A percentile compares a stretch with the other conserved stretches of the same genome.
phyloP scores from a whole-genome alignment of 2,797 vertebrate genomes.

The Gadopsis bispinosus region DNA sequence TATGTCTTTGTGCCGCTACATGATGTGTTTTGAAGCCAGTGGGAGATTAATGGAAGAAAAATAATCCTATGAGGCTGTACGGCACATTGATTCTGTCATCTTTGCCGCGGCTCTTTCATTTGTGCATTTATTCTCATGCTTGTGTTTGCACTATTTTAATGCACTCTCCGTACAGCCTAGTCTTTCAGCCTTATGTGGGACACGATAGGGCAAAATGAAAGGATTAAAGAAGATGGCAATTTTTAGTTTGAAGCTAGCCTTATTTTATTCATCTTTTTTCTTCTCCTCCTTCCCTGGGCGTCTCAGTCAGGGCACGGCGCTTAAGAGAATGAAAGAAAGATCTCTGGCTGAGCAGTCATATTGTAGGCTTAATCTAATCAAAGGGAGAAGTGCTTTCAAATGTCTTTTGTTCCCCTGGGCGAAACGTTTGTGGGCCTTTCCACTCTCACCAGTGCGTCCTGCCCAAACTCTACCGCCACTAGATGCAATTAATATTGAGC shows the following conservation, averaged over 20 bases:
- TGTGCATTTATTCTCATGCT: constrained; percentile 65
- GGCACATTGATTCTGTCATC: constrained; percentile 74
- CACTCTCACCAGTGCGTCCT: constrained; percentile 50
- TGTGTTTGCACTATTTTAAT: constrained; percentile 65
- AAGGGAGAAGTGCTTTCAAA: constrained; percentile 84
- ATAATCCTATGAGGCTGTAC: constrained; percentile 54
- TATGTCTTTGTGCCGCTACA: constrained; percentile 50
- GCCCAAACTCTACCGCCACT: constrained; percentile 70
- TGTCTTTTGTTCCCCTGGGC: constrained; percentile 82
- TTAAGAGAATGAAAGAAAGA: constrained; percentile 67
- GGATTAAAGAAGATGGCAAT: constrained; percentile 62
- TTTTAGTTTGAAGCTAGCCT: constrained; percentile 59
- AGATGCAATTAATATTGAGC: constrained; percentile 92
- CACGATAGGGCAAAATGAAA: constrained; percentile 52
- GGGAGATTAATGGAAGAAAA: constrained; percentile 71
- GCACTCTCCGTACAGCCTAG: constrained; percentile 41
- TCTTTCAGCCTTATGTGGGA: constrained; percentile 53
- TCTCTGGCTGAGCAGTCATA: constrained; percentile 70
- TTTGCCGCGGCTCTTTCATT: constrained; percentile 54
- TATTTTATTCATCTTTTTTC: constrained; percentile 59
- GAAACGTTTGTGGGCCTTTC: constrained; percentile 70
- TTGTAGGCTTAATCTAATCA: constrained; percentile 84
- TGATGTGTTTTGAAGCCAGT: constrained; percentile 65
- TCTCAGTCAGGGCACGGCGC: constrained; percentile 42
- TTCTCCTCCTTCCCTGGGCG: constrained; percentile 29